Conservation (phyloP, 2,113 vertebrate genomes). For the Thomomys bottae region DNA sequence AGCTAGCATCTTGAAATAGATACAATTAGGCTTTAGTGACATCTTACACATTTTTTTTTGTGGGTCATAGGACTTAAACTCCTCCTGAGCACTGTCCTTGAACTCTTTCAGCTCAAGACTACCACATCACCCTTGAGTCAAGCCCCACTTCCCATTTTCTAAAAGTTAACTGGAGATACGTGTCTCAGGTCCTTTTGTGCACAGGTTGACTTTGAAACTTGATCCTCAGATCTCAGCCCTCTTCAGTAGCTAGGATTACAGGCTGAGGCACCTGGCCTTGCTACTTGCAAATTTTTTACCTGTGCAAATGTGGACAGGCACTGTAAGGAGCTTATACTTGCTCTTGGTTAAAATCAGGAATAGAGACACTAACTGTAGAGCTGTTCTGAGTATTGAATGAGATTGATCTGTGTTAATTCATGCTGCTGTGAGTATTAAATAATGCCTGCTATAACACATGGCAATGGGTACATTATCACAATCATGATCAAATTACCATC, state of each 20-base stretch:
- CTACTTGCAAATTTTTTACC: not conserved
- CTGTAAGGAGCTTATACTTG: not conserved
- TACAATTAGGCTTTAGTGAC: not conserved
- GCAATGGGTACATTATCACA: not conserved
- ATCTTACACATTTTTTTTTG: too few relatives aligned
- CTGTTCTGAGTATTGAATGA: conserved; percentile 11
- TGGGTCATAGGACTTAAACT: too few relatives aligned
- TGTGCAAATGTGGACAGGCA: not conserved
- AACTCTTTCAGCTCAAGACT: too few relatives aligned
- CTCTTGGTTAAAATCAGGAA: conserved; percentile 28
- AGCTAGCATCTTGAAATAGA: not conserved
- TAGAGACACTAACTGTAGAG: not conserved
- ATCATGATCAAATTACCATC: not conserved
- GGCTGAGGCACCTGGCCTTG: too few relatives aligned
- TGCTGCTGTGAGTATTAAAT: conserved; percentile 7
- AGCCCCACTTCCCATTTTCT: too few relatives aligned
- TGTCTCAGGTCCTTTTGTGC: too few relatives aligned
- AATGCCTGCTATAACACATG: not conserved
- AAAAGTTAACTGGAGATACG: too few relatives aligned
- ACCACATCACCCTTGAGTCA: too few relatives aligned
- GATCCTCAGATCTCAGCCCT: too few relatives aligned
- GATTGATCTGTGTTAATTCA: not conserved
- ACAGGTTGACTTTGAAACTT: too few relatives aligned
- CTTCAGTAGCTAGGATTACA: too few relatives aligned
- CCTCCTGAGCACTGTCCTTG: too few relatives aligned